Evolutionary conservation across 2,888 invertebrate genomes (phyloP).

Genomic region (Tetheella fluctuosa): DNA sequence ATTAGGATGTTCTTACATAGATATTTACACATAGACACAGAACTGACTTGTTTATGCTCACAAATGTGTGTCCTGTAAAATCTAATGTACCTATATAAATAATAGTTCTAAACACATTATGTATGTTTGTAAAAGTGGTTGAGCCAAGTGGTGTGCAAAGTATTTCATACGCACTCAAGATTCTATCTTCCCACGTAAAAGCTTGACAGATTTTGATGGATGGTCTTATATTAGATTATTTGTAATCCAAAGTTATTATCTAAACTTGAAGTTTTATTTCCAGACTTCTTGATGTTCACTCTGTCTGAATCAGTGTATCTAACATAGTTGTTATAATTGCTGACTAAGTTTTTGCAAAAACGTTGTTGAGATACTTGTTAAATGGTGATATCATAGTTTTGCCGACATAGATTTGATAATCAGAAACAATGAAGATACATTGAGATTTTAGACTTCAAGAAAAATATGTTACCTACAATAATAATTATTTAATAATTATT

Average conservation of each 20-base stretch:
- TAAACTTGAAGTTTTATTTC: background rate
- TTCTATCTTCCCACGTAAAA: background rate
- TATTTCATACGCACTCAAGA: background rate
- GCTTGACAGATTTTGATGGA: constrained; percentile 5
- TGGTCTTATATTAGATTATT: background rate
- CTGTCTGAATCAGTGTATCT: background rate
- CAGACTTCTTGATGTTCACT: background rate
- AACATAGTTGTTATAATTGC: background rate
- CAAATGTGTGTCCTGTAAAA: too few relatives aligned
- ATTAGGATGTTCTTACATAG: too few relatives aligned
- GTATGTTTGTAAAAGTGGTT: background rate
- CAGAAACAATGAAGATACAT: background rate
- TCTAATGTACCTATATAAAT: too few relatives aligned
- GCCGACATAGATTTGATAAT: background rate
- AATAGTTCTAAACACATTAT: too few relatives aligned
- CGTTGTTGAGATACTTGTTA: background rate
- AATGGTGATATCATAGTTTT: background rate
- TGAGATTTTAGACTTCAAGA: too few relatives aligned
- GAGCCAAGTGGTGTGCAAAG: background rate
- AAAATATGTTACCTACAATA: too few relatives aligned
- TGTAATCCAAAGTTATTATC: background rate
- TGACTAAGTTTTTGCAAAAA: background rate
- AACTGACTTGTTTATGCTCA: too few relatives aligned
- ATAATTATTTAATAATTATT: too few relatives aligned
- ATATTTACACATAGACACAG: too few relatives aligned